These are phyloP conservation scores for Tretioscincus oriximinensis DNA, from an alignment of 2,113 vertebrate genomes.

Conservation along the genomic window DNA sequence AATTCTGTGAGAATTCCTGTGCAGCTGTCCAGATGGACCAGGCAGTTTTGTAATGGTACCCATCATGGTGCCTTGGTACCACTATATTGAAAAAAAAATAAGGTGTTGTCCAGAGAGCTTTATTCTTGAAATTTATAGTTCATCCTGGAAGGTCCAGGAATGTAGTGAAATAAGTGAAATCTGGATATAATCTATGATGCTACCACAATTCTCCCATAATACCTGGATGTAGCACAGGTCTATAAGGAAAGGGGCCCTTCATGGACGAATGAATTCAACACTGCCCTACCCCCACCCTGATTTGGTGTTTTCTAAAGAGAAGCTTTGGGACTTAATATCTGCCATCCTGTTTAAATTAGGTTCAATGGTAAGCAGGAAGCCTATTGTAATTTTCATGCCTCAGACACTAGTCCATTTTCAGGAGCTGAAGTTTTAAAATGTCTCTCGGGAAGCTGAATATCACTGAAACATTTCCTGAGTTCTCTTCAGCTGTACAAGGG, in stretches of 20 bases:
- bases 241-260: background rate
- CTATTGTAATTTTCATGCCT: slow-evolving; percentile 70
- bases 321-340: slow-evolving; percentile 56
- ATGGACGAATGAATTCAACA: background rate
- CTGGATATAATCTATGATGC: no score
- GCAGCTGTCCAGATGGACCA: no score
- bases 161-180: no score
- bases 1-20: no score
- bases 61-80: no score
- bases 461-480: slow-evolving; percentile 79
- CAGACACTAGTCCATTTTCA: slow-evolving; percentile 71
- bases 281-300: background rate
- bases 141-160: no score
- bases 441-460: slow-evolving; percentile 73
- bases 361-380: slow-evolving; percentile 65
- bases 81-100: no score
- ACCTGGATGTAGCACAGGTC: no score
- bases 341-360: slow-evolving; percentile 76
- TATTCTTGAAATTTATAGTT: no score
- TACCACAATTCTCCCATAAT: no score
- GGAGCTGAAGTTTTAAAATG: slow-evolving; percentile 66
- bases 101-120: no score
- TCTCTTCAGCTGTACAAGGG: slow-evolving; percentile 61
- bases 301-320: slow-evolving; percentile 29
- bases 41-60: no score